These are phyloP conservation scores for Saxidomus purpurata DNA, from an alignment of 1,140 invertebrate genomes.

Conservation along the genomic window DNA sequence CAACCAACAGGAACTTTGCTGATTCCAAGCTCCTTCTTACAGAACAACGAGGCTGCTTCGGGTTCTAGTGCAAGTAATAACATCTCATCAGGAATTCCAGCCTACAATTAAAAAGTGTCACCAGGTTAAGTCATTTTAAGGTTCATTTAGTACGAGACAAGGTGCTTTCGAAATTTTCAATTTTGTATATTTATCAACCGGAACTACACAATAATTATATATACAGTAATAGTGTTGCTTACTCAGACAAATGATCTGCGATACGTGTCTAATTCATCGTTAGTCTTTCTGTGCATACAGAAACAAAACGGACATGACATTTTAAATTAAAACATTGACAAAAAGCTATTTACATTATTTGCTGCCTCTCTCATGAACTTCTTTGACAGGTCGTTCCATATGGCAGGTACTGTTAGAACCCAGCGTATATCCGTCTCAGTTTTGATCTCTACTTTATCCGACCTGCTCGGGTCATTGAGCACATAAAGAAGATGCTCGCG, in stretches of 20 bases:
- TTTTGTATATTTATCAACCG: no score
- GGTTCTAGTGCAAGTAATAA: constrained; percentile 40
- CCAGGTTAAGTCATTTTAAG: no score
- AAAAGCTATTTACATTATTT: constrained; percentile 43
- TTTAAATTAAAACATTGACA: no score
- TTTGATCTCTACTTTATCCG: background rate
- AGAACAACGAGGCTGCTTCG: constrained; percentile 40
- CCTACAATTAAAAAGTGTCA: no score
- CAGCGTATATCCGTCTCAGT: constrained; percentile 44
- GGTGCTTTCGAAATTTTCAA: no score
- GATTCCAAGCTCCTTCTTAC: constrained; percentile 3
- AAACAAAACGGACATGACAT: no score
- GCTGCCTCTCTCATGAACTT: constrained; percentile 61
- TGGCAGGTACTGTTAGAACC: constrained; percentile 55
- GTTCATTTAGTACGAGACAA: no score
- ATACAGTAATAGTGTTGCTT: no score
- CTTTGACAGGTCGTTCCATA: constrained; percentile 58
- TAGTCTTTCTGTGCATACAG: no score
- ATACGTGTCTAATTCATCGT: no score
- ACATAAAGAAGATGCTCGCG: background rate
- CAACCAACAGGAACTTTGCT: constrained; percentile 17
- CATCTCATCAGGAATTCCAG: constrained; percentile 50
- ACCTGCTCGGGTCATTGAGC: background rate
- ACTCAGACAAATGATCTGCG: no score
- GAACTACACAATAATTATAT: no score